phyloP scores from a whole-genome alignment of 1,140 invertebrate species.

The Sycobia sp. region DNA sequence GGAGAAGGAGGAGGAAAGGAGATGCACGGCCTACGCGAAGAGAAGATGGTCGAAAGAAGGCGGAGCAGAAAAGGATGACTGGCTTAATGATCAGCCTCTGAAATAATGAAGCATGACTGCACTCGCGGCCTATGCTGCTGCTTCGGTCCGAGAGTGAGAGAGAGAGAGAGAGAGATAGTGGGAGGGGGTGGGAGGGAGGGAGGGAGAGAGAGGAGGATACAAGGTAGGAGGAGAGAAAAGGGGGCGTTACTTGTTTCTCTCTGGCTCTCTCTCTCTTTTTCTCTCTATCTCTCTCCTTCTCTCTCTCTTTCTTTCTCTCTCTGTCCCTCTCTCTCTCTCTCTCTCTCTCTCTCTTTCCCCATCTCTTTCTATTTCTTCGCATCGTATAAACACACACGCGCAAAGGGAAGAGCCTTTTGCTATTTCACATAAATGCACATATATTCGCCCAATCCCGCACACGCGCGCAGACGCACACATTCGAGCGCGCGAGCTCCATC shows the following conservation, averaged over 20 bases:
- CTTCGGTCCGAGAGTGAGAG: too few species aligned
- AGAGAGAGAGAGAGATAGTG: conserved; percentile 5
- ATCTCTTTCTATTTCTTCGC: too few species aligned
- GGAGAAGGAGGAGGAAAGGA: conserved; percentile 31
- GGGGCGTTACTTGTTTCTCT: conserved; percentile 37
- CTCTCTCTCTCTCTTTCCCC: too few species aligned
- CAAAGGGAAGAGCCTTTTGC: background rate
- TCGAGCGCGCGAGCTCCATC: background rate
- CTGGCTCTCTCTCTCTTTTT: too few species aligned
- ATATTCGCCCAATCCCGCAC: too few species aligned
- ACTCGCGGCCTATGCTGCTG: conserved; percentile 22
- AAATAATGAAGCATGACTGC: conserved; percentile 58
- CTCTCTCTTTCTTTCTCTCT: too few species aligned
- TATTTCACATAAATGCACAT: background rate
- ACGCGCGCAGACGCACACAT: background rate
- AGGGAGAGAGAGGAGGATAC: conserved; percentile 21
- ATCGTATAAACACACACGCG: too few species aligned
- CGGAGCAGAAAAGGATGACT: conserved; percentile 47
- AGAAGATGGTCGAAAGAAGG: conserved; percentile 37
- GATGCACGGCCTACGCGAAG: too few species aligned
- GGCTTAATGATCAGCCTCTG: conserved; percentile 52
- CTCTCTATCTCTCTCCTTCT: too few species aligned
- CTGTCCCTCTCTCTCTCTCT: too few species aligned
- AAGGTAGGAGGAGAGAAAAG: conserved; percentile 39
- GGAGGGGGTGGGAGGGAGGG: background rate